Percentiles rank a stretch among this genome's conserved stretches.
These are phyloP conservation scores for Malaclemys terrapin DNA, from an alignment of 2,113 vertebrate species.

Conservation along the genomic window DNA sequence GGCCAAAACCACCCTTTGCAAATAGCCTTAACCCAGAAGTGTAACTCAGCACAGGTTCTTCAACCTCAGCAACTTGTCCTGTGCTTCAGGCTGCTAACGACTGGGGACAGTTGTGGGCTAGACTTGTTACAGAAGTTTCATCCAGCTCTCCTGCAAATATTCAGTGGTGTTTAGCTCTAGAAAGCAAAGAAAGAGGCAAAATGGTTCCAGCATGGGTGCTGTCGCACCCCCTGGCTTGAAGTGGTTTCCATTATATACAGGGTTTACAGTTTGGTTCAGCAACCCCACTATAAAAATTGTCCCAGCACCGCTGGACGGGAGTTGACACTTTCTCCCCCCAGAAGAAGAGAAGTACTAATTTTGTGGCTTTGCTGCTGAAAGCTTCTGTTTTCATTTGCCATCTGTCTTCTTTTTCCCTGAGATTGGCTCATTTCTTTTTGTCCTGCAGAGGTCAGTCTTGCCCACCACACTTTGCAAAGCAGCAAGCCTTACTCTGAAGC, in stretches of 20 bases:
- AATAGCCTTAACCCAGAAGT: not conserved
- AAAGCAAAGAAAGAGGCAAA: not conserved
- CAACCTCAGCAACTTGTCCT: not conserved
- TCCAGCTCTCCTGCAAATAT: not conserved
- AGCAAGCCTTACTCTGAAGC: accelerated
- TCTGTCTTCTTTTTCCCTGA: not conserved
- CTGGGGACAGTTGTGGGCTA: not conserved
- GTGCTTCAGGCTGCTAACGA: not conserved
- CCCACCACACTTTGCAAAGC: constrained; percentile 40
- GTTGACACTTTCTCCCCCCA: not conserved
- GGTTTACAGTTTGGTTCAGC: too few relatives aligned
- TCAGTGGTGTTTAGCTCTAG: not conserved
- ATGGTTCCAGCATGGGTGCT: not conserved
- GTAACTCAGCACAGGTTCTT: not conserved
- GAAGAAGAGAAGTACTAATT: not conserved
- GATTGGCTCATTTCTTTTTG: not conserved
- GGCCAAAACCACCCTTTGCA: not conserved
- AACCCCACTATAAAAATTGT: too few relatives aligned
- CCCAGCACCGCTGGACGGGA: not conserved
- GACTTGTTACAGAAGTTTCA: not conserved
- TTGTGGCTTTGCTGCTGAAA: not conserved
- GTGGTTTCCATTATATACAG: too few relatives aligned
- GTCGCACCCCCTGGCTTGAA: too few relatives aligned
- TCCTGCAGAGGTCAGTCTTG: constrained; percentile 83
- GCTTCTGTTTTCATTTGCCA: not conserved